Evolutionary conservation across 1,140 invertebrate species (phyloP), one percentile per base, ranked within the genome.

Genomic region (Dreissena polymorpha): DNA sequence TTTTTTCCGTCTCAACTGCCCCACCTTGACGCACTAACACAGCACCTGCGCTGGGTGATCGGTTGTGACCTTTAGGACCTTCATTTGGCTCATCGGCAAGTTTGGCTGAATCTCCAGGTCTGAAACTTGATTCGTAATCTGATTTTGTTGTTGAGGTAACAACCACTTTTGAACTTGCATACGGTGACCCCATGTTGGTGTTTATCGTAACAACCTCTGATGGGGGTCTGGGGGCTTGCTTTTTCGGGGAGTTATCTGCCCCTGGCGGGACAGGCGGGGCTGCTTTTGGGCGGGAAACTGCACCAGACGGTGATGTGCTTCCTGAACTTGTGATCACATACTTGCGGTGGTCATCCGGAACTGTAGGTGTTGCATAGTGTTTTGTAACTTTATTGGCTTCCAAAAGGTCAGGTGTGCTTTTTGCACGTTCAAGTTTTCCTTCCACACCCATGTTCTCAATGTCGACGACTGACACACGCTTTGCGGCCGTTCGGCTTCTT

Each of bases 41-140:
- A 51, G 78, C 81, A n/a, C 83, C 85, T 27, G 70, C 49, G 85
- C 86, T 90, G 25, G 86, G 76, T 72, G 82, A 87, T 65, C 86
- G 84, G 6, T 84, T 78, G 23, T 90, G 88, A 64, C 60, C 60
- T 70, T 86, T 85, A 10, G 83, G 77, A 68, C 87, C 87, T 57
- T 86, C 85, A n/a, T 79, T 83, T 29, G 90, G 90, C 27, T 88
- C 86, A 25, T 89, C 85, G 5, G 72, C 87, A 64, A 91, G 68
- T 81, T 87, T 87, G 18, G 90, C 91, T 71, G 86, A 87, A 67
- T 83, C 88, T 12, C 90, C 89, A 55, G 92, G 92, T 83, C 91
- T 67, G 83, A 92, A 92, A 86, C 92, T 92, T 10, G 92, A 92
- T 74, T 92, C 90, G 85, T 89, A 91, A n/a, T 86, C 86, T 21